phyloP scores from a whole-genome alignment of 2,797 vertebrate genomes.

The Carduelis carduelis region DNA sequence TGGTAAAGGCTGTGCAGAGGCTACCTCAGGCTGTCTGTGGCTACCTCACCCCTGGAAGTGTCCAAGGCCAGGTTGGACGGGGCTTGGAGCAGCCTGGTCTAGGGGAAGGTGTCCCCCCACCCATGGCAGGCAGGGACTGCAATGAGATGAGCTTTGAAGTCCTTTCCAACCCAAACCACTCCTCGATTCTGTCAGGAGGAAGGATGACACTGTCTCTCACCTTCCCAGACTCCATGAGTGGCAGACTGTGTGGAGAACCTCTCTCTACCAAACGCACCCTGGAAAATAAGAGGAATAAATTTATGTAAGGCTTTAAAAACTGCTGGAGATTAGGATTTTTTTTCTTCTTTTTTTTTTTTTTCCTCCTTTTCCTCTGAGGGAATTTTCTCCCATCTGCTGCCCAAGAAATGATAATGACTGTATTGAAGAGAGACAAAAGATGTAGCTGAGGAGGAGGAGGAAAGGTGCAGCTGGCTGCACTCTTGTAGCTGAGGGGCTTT shows the following conservation, averaged over 20 bases:
- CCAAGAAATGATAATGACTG: not conserved
- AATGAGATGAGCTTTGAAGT: not conserved
- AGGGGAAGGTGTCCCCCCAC: not conserved
- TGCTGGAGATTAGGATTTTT: not conserved
- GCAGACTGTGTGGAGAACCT: constrained; percentile 93
- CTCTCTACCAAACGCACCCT: constrained; percentile 95
- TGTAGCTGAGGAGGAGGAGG: not conserved
- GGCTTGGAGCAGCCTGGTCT: not conserved
- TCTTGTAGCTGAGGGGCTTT: not conserved
- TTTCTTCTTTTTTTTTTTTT: no score
- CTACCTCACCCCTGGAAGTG: not conserved
- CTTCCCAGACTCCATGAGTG: constrained; percentile 96
- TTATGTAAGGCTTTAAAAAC: not conserved
- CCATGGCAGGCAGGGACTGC: not conserved
- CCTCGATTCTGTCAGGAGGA: not conserved
- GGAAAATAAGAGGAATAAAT: constrained; percentile 10
- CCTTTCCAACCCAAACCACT: not conserved
- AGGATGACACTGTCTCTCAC: constrained; percentile 62
- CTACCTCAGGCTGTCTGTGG: not conserved
- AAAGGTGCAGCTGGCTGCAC: not conserved
- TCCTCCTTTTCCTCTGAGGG: not conserved
- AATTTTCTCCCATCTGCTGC: not conserved
- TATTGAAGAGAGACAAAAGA: not conserved
- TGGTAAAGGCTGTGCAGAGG: not conserved
- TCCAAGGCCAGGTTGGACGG: rapidly evolving